A percentile compares a stretch with the other conserved stretches of the same genome.
phyloP scores from a whole-genome alignment of 2,888 invertebrate genomes.

The Mimas tiliae region DNA sequence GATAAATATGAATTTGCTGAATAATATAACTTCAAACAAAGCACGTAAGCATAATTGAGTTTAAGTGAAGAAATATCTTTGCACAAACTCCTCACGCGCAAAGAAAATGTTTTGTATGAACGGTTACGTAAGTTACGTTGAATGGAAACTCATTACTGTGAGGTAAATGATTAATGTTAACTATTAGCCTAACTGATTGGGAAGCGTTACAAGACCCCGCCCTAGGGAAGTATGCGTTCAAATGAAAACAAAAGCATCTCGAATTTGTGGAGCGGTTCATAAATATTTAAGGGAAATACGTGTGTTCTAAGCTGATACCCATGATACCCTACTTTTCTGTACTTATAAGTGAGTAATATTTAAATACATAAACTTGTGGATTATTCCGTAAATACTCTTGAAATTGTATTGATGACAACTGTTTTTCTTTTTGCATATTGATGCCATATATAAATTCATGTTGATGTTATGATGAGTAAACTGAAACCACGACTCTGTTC shows the following conservation, averaged over 20 bases:
- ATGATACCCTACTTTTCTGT: neutral
- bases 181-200: conserved; percentile 65
- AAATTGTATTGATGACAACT: too few relatives aligned
- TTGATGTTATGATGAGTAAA: too few relatives aligned
- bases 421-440: too few relatives aligned
- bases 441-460: too few relatives aligned
- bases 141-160: conserved; percentile 64
- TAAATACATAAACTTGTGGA: too few relatives aligned
- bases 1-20: neutral
- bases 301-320: neutral
- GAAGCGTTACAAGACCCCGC: conserved; percentile 39
- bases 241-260: conserved; percentile 37
- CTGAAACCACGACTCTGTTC: too few relatives aligned
- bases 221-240: conserved; percentile 42
- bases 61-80: neutral
- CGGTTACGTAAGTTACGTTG: conserved; percentile 52
- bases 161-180: conserved; percentile 62
- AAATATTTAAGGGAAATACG: neutral
- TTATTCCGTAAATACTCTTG: too few relatives aligned
- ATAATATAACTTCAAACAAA: neutral
- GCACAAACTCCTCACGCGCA: neutral
- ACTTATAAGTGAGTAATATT: too few relatives aligned
- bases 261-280: conserved; percentile 7
- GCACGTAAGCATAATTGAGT: neutral
- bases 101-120: conserved; percentile 40